These are phyloP conservation scores for Mactromeris polynyma DNA, from an alignment of 2,888 invertebrate species.

Conservation along the genomic window DNA sequence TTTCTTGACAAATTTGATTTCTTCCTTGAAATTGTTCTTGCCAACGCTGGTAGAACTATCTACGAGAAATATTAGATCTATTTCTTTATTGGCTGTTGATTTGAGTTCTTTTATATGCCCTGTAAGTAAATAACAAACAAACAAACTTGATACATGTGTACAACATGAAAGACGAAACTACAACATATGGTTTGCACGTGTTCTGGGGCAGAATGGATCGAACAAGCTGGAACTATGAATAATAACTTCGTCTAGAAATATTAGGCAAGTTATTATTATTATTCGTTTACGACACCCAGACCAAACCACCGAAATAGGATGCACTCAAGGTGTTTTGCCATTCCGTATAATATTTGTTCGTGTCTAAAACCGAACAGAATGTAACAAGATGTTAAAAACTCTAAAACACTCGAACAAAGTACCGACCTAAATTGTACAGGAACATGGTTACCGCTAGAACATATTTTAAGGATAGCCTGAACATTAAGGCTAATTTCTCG, in stretches of 20 bases:
- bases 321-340: too few relatives aligned
- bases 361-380: too few relatives aligned
- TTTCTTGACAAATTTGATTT: constrained; percentile 91
- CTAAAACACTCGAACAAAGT: too few relatives aligned
- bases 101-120: constrained; percentile 89
- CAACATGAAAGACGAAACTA: not conserved
- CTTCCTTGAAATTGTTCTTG: constrained; percentile 90
- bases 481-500: too few relatives aligned
- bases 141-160: not conserved
- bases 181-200: constrained; percentile 3
- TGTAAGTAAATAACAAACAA: constrained; percentile 22
- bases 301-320: too few relatives aligned
- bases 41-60: constrained; percentile 92
- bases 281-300: too few relatives aligned
- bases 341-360: too few relatives aligned
- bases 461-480: too few relatives aligned
- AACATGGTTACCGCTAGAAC: too few relatives aligned
- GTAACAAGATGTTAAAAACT: too few relatives aligned
- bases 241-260: not conserved
- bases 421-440: too few relatives aligned
- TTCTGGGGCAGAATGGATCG: not conserved
- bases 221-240: not conserved
- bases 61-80: constrained; percentile 91
- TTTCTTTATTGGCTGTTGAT: constrained; percentile 83
- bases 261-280: not conserved